phyloP scores from a whole-genome alignment of 2,888 invertebrate species.

The Tachina grossa region DNA sequence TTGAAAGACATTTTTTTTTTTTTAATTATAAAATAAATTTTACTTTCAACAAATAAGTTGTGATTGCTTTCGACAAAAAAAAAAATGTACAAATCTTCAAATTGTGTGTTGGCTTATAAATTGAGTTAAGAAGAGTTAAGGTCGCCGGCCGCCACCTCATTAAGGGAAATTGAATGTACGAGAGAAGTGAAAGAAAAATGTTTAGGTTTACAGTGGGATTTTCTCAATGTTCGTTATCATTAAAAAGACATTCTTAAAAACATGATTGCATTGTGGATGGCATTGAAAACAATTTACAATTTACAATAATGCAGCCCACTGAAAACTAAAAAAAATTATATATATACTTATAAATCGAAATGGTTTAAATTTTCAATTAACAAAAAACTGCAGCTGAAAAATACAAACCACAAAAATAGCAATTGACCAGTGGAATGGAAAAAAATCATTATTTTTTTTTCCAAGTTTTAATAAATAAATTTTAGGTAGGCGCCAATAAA shows the following conservation, averaged over 20 bases:
- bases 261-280: constrained; percentile 51
- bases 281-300: constrained; percentile 60
- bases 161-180: neutral
- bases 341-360: constrained; percentile 17
- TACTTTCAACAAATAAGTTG: constrained; percentile 44
- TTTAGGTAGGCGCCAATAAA: constrained; percentile 64
- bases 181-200: constrained; percentile 23
- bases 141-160: neutral
- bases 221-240: constrained; percentile 60
- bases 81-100: neutral
- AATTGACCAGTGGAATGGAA: constrained; percentile 57
- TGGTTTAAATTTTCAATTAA: constrained; percentile 48
- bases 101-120: constrained; percentile 41
- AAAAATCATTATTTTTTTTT: neutral
- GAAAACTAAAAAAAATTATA: constrained; percentile 2
- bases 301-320: constrained; percentile 46
- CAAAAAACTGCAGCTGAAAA: constrained; percentile 9
- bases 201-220: constrained; percentile 62
- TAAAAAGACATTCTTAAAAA: constrained; percentile 58
- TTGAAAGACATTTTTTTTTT: neutral
- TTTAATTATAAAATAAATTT: constrained; percentile 10
- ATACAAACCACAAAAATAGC: constrained; percentile 47
- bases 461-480: constrained; percentile 32
- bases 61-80: neutral
- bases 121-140: constrained; percentile 33